Base-by-base conservation (phyloP, 1,140 invertebrate species). In the Camponotus floridanus region DNA sequence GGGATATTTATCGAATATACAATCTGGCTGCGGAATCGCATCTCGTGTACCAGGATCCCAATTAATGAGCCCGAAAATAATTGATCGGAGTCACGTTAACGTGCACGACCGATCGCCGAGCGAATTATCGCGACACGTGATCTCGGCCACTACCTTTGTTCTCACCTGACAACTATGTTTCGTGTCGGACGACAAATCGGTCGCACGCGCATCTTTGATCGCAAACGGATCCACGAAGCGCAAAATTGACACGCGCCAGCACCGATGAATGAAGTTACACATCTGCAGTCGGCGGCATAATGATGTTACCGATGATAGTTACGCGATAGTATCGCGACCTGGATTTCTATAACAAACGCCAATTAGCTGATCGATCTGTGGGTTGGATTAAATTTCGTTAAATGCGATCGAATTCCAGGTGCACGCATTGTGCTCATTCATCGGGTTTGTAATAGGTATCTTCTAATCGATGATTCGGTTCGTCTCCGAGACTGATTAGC, bases 11-110 rank as follows among this genome's bases (percentile, higher is more conserved):
- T 55, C 21, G 62, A 6, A 42, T n/a, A 42, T 2, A 33, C 18
- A 15, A n/a, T 39, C 31, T 15, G 48, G 26, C 8, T 21, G 65
- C 6, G 21, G 9, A 64, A 18, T 26, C 31, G 39, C 45, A 36
- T 21, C 39, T 59, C 73, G 48, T 48, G 70, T 71, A 74, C 33
- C 51, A 61, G 31, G 18, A 15, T 13, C 31, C 55, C 79, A 87
- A 90, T 90, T 90, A 87, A 90, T 81, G 79, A 88, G 48, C 33
- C 70, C 67, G 86, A 88, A 86, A 87, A 90, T 90, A 90, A 90
- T 88, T 85, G 87, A 90, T 88, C 88, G 42, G 62, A 68, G 76
- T 62, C 61, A 85, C 87, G 74, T 87, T 86, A 87, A 88, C 85
- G 61, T 71, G 42, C 76, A 65, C 84, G 55, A 18, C 1, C 31